These are phyloP conservation scores for Melopsittacus undulatus DNA, from an alignment of 2,797 vertebrate genomes.

Conservation along the genomic window DNA sequence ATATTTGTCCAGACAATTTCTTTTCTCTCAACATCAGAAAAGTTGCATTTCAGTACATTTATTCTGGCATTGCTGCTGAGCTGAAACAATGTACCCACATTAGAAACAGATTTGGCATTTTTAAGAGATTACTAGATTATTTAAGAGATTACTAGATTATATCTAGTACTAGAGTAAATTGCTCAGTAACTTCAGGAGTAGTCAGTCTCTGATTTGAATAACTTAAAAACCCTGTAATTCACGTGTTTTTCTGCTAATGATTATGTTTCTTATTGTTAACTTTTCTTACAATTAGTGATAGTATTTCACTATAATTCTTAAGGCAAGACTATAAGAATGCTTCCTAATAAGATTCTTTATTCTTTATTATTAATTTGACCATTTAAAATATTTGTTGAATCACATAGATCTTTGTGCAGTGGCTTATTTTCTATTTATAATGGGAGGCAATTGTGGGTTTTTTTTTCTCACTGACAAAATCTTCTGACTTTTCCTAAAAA, in stretches of 20 bases:
- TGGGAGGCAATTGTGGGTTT: not conserved
- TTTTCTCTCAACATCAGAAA: not conserved
- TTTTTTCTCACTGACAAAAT: not conserved
- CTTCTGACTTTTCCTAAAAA: not conserved
- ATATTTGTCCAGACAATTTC: not conserved
- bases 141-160: not conserved
- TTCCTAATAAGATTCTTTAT: not conserved
- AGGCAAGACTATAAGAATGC: not conserved
- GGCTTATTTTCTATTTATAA: not conserved
- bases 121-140: not conserved
- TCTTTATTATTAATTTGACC: not conserved
- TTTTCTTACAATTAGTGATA: not conserved
- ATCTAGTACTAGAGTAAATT: not conserved
- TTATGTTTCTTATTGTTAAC: not conserved
- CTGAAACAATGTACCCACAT: not conserved
- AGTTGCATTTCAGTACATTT: not conserved
- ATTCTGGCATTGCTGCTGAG: not conserved
- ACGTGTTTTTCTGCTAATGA: not conserved
- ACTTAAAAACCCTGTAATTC: rapidly evolving
- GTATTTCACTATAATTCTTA: not conserved
- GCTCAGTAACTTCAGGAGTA: not conserved
- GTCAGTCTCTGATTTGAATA: not conserved
- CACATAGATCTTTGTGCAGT: not conserved
- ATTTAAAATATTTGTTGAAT: not conserved
- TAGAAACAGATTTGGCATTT: not conserved